phyloP scores from a whole-genome alignment of 1,140 invertebrate species.

The Planococcus citri region DNA sequence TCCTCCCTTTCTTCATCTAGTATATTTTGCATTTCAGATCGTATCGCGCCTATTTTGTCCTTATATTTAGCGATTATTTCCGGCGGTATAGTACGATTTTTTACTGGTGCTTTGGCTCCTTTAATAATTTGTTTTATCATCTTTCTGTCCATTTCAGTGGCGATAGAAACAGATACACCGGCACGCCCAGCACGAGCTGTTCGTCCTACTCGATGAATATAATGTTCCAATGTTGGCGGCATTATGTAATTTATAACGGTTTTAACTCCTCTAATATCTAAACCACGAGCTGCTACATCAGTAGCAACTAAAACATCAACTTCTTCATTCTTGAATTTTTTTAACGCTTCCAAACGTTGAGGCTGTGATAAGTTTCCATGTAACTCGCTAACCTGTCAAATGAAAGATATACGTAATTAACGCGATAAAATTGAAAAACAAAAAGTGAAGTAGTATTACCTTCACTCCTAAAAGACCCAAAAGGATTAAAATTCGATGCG shows the following conservation, averaged over 20 bases:
- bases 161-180: constrained; percentile 83
- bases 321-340: constrained; percentile 74
- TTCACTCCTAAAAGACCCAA: constrained; percentile 75
- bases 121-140: constrained; percentile 88
- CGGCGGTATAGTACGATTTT: constrained; percentile 69
- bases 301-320: constrained; percentile 89
- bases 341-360: constrained; percentile 76
- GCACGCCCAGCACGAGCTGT: constrained; percentile 85
- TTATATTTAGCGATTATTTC: constrained; percentile 81
- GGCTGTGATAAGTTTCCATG: constrained; percentile 92
- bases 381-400: constrained; percentile 66
- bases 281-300: constrained; percentile 89
- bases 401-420: not conserved
- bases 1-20: constrained; percentile 75
- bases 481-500: constrained; percentile 80
- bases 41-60: constrained; percentile 54
- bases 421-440: too few species aligned
- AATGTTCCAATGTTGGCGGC: constrained; percentile 86
- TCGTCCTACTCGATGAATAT: constrained; percentile 87
- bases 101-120: constrained; percentile 69
- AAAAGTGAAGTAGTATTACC: constrained; percentile 32
- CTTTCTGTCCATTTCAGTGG: constrained; percentile 79
- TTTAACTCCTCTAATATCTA: constrained; percentile 92
- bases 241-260: constrained; percentile 94
- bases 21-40: constrained; percentile 65